Percentiles rank a stretch among this genome's conserved stretches.
Evolutionary conservation across 2,113 vertebrate genomes (phyloP).

Genomic region (Hippocampus mohnikei): DNA sequence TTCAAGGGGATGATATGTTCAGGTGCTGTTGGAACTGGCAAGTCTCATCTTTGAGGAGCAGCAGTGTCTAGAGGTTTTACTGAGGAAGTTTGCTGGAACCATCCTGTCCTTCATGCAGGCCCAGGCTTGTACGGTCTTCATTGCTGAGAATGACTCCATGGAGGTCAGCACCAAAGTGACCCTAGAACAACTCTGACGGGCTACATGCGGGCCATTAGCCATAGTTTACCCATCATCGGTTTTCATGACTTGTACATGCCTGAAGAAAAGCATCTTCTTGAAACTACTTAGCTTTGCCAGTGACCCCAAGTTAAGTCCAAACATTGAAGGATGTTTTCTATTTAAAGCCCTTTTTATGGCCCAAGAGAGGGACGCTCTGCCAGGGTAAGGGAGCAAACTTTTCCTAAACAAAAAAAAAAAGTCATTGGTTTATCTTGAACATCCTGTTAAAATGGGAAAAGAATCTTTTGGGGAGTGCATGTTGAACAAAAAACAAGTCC

Average conservation of each 20-base stretch:
- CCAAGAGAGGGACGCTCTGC: constrained; percentile 15
- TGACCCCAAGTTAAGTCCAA: constrained; percentile 51
- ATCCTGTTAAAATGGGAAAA: constrained; percentile 53
- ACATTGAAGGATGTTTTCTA: constrained; percentile 26
- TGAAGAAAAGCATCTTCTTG: neutral
- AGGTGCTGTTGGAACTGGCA: constrained; percentile 94
- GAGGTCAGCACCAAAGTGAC: constrained; percentile 67
- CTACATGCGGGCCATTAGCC: neutral
- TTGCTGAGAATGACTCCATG: constrained; percentile 82
- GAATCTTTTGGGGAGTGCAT: constrained; percentile 45
- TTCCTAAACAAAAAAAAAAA: constrained; percentile 35
- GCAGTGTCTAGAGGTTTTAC: constrained; percentile 88
- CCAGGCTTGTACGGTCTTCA: constrained; percentile 91
- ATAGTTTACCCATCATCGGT: neutral
- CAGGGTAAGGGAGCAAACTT: constrained; percentile 11
- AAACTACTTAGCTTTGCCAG: constrained; percentile 25
- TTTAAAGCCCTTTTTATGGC: constrained; percentile 46
- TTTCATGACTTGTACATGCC: neutral
- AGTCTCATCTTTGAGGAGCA: constrained; percentile 98
- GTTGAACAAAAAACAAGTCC: constrained; percentile 63
- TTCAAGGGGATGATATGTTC: neutral
- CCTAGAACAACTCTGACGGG: neutral
- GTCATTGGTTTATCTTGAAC: constrained; percentile 33
- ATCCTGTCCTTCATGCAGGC: constrained; percentile 98
- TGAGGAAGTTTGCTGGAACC: constrained; percentile 92